Evolutionary conservation across 2,113 vertebrate species (phyloP).

Genomic region (Helogale parvula): DNA sequence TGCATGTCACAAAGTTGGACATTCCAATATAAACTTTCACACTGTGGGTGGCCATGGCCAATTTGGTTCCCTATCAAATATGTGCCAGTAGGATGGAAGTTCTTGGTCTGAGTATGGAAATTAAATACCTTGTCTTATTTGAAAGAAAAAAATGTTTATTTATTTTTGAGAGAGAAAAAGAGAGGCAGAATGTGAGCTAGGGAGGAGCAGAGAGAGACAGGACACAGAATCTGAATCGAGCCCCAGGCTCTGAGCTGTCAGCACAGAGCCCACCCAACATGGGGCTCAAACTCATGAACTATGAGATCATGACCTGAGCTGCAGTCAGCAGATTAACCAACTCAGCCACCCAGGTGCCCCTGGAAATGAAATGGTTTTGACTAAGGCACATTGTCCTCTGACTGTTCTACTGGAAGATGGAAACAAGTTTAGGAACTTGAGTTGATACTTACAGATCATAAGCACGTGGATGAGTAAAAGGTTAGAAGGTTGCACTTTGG

Average conservation of each 20-base stretch:
- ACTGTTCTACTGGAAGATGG: background rate
- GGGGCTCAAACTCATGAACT: no score
- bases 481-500: background rate
- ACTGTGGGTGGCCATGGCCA: background rate
- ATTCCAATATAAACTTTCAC: conserved; percentile 26
- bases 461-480: background rate
- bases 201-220: no score
- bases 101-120: background rate
- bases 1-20: background rate
- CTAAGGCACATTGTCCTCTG: background rate
- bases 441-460: background rate
- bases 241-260: no score
- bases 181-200: no score
- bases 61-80: background rate
- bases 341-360: no score
- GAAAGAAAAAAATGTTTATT: no score
- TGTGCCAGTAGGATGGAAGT: background rate
- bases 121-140: background rate
- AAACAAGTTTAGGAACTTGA: background rate
- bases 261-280: no score
- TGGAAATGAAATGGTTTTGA: conserved; percentile 26
- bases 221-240: no score
- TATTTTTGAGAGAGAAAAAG: no score
- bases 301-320: no score
- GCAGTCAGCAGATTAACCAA: no score